These are phyloP conservation scores for Oreochromis tanganicae DNA, from an alignment of 2,113 vertebrate species.

Conservation along the genomic window DNA sequence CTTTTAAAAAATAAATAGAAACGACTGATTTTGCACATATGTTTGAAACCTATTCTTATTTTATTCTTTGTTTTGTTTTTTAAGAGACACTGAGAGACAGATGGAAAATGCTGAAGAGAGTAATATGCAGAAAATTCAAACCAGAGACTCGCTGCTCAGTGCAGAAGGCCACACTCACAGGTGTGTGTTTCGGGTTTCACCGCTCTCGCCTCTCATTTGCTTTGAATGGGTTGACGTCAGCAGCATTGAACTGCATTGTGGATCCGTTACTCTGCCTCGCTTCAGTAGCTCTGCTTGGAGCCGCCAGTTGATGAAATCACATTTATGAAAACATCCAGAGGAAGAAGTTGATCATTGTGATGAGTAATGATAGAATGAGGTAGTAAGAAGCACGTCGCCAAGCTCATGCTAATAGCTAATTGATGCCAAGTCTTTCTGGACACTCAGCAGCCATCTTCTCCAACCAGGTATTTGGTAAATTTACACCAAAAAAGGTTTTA, in stretches of 20 bases:
- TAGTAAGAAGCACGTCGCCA: neutral
- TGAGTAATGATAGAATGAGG: neutral
- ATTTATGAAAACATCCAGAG: neutral
- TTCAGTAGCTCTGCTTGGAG: neutral
- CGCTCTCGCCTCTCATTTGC: neutral
- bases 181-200: neutral
- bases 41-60: neutral
- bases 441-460: neutral
- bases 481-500: neutral
- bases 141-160: neutral
- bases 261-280: neutral
- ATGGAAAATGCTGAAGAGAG: neutral
- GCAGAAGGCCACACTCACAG: neutral
- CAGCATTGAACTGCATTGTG: neutral
- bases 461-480: neutral
- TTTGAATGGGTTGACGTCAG: neutral
- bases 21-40: neutral
- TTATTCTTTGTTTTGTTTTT: neutral
- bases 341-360: neutral
- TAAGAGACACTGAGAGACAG: neutral
- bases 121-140: neutral
- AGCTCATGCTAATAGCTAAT: neutral
- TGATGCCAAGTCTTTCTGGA: neutral
- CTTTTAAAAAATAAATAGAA: neutral
- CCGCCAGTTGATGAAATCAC: neutral